phyloP scores from a whole-genome alignment of 2,797 vertebrate genomes.

The Bradypus variegatus region DNA sequence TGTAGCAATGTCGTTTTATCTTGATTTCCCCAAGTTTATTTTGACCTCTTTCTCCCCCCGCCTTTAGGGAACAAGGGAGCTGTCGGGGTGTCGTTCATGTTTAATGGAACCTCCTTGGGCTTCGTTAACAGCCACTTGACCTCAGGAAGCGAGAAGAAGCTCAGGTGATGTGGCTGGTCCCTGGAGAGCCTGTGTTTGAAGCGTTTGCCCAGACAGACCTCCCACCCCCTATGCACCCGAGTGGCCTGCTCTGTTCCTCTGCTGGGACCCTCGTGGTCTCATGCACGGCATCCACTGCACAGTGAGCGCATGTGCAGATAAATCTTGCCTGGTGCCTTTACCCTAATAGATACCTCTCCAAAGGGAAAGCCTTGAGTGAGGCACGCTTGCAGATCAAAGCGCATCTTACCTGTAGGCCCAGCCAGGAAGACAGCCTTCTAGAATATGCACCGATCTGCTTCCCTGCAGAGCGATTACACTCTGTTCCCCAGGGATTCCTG shows the following conservation, averaged over 20 bases:
- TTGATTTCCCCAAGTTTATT: constrained; percentile 2
- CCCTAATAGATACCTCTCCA: neutral
- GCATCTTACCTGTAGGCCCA: neutral
- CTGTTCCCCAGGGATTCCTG: no score
- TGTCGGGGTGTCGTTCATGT: constrained; percentile 98
- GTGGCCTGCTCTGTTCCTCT: accelerated
- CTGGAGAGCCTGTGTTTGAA: accelerated
- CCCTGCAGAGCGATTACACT: neutral
- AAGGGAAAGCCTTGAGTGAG: neutral
- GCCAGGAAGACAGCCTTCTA: neutral
- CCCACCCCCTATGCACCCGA: accelerated
- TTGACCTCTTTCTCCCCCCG: constrained; percentile 44
- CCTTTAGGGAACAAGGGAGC: constrained; percentile 95
- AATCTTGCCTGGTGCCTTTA: neutral
- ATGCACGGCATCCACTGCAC: neutral
- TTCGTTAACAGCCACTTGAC: constrained; percentile 99
- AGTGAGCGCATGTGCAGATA: accelerated
- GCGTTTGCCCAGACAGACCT: neutral
- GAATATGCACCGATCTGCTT: accelerated
- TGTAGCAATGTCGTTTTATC: accelerated
- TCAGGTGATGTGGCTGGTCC: constrained; percentile 78
- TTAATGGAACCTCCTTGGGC: constrained; percentile 95
- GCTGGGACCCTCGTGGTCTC: neutral
- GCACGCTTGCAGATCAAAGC: neutral
- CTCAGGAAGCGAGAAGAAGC: constrained; percentile 96